Evolutionary conservation across 2,797 vertebrate species (phyloP), one percentile per base, ranked within the genome.

Genomic region (Sebastolobus altivelis): DNA sequence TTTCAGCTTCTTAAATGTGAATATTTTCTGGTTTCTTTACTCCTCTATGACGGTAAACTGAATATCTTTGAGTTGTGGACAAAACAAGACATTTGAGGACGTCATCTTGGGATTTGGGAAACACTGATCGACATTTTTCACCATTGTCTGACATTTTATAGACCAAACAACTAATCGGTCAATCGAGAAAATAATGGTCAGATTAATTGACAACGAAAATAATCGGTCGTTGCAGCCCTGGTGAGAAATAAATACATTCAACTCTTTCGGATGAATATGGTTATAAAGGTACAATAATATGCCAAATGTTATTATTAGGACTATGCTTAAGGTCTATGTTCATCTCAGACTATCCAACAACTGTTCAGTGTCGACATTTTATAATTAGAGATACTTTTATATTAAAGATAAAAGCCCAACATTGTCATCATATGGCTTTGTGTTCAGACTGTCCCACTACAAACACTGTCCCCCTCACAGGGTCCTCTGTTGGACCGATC

Each of bases 381-480:
- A 54, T 40, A n/a, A 68, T 27, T 13, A 55, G 4, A 67, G 9
- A 43, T 27, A 10, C 18, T 58, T 78, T 62, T n/a, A n/a, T 7
- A 62, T 68, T 61, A 22, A 3, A 54, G 22, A 68, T 59, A 58
- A 3, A 22, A 54, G 61, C 31, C 16, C 33, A 40, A 59, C 20
- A 65, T 80, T 71, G 81, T 74, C 62, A 80, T 82, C 43, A 65
- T 37, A 83, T 82, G 60, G 46, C 38, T 73, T 59, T 6, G 12
- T 78, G 75, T 60, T 86, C 65, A 72, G 43, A 72, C 63, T 33
- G 43, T 33, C 71, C 65, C 74, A 77, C 49, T 72, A 79, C 43
- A 83, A 81, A 88, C 74, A 79, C 83, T 66, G 77, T 68, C 60
- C 40, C 59, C 27, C 59, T 80, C 56, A 63, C 56, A 52, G 72